phyloP scores from a whole-genome alignment of 2,888 invertebrate species.

The Koerneria pararmatus region DNA sequence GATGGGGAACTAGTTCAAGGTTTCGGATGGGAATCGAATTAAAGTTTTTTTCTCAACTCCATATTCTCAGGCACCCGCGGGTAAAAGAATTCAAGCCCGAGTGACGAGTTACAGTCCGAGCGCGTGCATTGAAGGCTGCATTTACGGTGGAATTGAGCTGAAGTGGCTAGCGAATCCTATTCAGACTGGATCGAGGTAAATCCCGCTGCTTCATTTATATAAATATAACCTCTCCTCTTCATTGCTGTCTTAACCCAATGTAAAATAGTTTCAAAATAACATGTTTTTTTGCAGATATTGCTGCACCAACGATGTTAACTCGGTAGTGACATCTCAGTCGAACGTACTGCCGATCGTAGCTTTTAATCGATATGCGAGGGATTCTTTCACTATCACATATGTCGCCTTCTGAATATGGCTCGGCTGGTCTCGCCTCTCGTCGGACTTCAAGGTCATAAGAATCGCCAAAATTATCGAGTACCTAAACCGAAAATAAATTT shows the following conservation, averaged over 20 bases:
- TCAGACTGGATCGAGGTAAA: conserved; percentile 37
- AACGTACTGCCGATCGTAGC: conserved; percentile 36
- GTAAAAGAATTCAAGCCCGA: background rate
- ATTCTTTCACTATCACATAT: conserved; percentile 13
- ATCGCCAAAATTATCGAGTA: too few relatives aligned
- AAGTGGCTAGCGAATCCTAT: conserved; percentile 39
- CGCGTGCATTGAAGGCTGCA: conserved; percentile 35
- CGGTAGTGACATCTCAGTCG: conserved; percentile 27
- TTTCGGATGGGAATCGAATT: too few relatives aligned
- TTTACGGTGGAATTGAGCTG: conserved; percentile 51
- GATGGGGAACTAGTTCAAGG: too few relatives aligned
- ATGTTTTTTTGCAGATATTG: conserved; percentile 31
- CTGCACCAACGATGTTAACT: conserved; percentile 32
- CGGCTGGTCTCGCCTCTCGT: too few relatives aligned
- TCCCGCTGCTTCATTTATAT: too few relatives aligned
- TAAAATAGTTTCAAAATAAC: too few relatives aligned
- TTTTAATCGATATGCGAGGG: conserved; percentile 36
- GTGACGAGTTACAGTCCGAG: background rate
- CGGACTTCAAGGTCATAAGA: too few relatives aligned
- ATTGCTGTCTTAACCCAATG: too few relatives aligned
- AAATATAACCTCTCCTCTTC: too few relatives aligned
- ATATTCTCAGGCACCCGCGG: background rate
- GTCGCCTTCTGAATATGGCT: too few relatives aligned
- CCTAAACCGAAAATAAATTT: too few relatives aligned
- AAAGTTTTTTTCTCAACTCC: too few relatives aligned